phyloP scores from a whole-genome alignment of 2,113 vertebrate genomes.

The Symphodus melops region DNA sequence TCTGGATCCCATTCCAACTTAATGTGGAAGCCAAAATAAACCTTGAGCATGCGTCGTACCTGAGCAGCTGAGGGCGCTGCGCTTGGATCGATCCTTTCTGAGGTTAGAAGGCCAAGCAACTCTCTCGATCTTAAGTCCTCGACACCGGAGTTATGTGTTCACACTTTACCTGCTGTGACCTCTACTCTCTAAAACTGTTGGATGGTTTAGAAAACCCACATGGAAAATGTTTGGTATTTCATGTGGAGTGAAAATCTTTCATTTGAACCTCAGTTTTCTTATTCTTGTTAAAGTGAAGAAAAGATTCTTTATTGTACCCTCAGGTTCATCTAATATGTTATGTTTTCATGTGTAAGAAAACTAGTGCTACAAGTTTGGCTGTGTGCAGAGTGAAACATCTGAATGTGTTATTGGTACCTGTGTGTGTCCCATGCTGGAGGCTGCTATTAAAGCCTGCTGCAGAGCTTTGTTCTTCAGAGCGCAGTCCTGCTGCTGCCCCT shows the following conservation, averaged over 20 bases:
- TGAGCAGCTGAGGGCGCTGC: slow-evolving; percentile 27
- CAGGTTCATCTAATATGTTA: no score
- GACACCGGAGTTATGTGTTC: slow-evolving; percentile 1
- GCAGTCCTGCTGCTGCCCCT: slow-evolving; percentile 81
- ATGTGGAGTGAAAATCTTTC: no score
- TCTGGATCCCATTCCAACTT: slow-evolving; percentile 45
- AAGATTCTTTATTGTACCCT: no score
- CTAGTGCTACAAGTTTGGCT: no score
- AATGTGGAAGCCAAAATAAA: slow-evolving; percentile 68
- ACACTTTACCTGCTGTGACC: slow-evolving; percentile 2
- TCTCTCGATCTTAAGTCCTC: slow-evolving; percentile 25
- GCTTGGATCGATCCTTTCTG: slow-evolving; percentile 43
- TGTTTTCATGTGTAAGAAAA: no score
- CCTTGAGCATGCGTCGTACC: slow-evolving; percentile 30
- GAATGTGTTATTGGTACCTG: slow-evolving; percentile 81
- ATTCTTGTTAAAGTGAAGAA: no score
- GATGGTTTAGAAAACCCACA: not conserved
- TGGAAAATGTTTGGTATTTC: not conserved
- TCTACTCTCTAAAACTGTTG: not conserved
- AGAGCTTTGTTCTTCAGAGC: slow-evolving; percentile 88
- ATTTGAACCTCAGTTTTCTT: no score
- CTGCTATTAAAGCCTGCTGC: slow-evolving; percentile 93
- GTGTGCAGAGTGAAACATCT: not conserved
- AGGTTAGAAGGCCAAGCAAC: slow-evolving; percentile 20
- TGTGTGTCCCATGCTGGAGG: slow-evolving; percentile 96